phyloP scores from a whole-genome alignment of 2,797 vertebrate genomes.

The Leptoclinus maculatus region DNA sequence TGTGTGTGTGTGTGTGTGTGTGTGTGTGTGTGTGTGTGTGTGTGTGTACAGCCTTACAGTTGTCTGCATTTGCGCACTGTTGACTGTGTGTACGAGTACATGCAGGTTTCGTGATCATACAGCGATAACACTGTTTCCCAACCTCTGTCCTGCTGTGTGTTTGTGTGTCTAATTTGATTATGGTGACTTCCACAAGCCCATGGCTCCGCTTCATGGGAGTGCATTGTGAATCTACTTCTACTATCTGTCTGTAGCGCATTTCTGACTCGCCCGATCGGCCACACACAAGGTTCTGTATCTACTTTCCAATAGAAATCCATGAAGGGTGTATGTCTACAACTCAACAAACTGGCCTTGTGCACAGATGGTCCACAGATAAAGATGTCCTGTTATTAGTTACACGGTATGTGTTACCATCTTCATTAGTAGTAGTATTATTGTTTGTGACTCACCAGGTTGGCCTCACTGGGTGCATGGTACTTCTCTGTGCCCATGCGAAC shows the following conservation, averaged over 20 bases:
- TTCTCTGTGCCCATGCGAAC: constrained; percentile 99
- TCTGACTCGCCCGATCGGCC: constrained; percentile 6
- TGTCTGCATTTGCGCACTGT: constrained; percentile 32
- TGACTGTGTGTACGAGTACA: constrained; percentile 27
- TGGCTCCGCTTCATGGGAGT: constrained; percentile 9
- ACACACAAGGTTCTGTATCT: background rate
- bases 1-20: constrained; percentile 28
- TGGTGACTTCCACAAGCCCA: constrained; percentile 9
- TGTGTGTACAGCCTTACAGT: background rate
- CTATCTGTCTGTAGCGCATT: background rate
- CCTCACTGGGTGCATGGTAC: constrained; percentile 94
- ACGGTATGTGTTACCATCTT: background rate
- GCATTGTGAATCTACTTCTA: constrained; percentile 8
- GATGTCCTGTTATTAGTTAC: constrained; percentile 2
- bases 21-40: constrained; percentile 23
- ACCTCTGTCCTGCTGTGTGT: constrained; percentile 15
- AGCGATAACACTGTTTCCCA: constrained; percentile 20
- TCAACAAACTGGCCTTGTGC: constrained; percentile 3
- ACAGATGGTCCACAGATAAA: constrained; percentile 17
- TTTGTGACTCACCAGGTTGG: constrained; percentile 92
- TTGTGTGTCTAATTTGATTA: constrained; percentile 43
- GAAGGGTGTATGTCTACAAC: constrained; percentile 14
- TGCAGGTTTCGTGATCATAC: constrained; percentile 30
- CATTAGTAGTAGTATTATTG: background rate
- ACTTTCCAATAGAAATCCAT: constrained; percentile 11